Evolutionary conservation across 2,888 invertebrate genomes (phyloP).

Genomic region (Cataglyphis livida): DNA sequence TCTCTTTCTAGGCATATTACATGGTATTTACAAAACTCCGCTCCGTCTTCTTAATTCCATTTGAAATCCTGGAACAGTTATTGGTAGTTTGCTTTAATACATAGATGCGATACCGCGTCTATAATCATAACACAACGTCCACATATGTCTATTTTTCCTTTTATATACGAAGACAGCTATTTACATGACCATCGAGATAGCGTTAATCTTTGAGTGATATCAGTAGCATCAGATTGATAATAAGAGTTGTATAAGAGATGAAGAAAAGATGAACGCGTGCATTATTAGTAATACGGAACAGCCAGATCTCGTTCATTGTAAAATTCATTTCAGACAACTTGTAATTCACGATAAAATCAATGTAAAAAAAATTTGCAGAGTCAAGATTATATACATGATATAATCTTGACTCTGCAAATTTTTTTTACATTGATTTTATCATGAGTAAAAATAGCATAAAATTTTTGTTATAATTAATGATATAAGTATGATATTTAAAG

Average conservation of each 20-base stretch:
- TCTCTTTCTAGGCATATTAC: slow-evolving; percentile 82
- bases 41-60: slow-evolving; percentile 76
- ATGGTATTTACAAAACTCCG: slow-evolving; percentile 83
- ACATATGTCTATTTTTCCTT: slow-evolving; percentile 15
- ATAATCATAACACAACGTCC: neutral
- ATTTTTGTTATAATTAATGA: neutral
- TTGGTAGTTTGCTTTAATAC: slow-evolving; percentile 29
- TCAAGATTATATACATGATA: neutral
- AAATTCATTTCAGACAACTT: slow-evolving; percentile 9
- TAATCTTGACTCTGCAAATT: neutral
- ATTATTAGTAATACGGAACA: slow-evolving; percentile 30
- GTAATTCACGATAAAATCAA: neutral
- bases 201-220: neutral
- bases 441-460: neutral
- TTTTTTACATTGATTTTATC: no score
- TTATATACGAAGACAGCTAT: neutral
- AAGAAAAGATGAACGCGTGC: slow-evolving; percentile 13
- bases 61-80: slow-evolving; percentile 79
- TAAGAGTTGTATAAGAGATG: slow-evolving; percentile 7
- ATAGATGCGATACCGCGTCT: neutral
- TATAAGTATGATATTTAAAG: neutral
- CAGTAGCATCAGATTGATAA: slow-evolving; percentile 4
- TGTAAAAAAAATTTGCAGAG: neutral
- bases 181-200: slow-evolving; percentile 3
- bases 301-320: slow-evolving; percentile 10